Conservation (phyloP, 2,113 vertebrate species). For the Cyprinus carpio region DNA sequence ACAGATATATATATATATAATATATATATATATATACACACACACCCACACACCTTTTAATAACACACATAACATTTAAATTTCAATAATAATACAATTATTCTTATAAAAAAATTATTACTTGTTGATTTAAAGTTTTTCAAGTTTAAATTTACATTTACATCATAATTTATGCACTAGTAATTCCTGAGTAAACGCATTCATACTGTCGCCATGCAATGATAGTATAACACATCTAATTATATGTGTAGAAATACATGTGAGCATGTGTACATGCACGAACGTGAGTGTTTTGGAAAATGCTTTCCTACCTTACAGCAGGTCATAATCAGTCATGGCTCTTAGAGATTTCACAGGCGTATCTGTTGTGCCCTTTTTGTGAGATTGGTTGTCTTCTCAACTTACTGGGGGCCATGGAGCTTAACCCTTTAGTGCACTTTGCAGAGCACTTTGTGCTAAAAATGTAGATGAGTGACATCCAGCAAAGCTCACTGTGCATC, state of each 20-base stretch:
- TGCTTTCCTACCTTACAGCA: background rate
- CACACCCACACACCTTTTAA: no score
- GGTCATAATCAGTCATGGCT: slow-evolving; percentile 59
- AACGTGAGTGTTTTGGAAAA: background rate
- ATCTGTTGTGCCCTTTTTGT: slow-evolving; percentile 69
- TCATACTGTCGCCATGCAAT: background rate
- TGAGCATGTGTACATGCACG: background rate
- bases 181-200: background rate
- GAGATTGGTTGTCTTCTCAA: slow-evolving; percentile 46
- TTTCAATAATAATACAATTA: no score
- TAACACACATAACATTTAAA: no score
- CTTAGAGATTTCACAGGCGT: slow-evolving; percentile 63
- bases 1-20: no score
- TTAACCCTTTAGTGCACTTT: slow-evolving; percentile 3
- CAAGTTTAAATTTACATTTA: no score
- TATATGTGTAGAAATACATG: background rate
- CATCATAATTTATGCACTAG: background rate
- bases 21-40: no score
- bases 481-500: slow-evolving; percentile 4
- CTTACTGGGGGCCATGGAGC: slow-evolving; percentile 53
- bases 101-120: no score
- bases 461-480: slow-evolving; percentile 7
- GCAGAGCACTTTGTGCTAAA: no score
- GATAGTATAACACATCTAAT: background rate
- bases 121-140: background rate